Percentiles rank a stretch among this genome's conserved stretches.
Conservation (phyloP, 2,797 vertebrate genomes). For the Ctenochaetus hawaiiensis region DNA sequence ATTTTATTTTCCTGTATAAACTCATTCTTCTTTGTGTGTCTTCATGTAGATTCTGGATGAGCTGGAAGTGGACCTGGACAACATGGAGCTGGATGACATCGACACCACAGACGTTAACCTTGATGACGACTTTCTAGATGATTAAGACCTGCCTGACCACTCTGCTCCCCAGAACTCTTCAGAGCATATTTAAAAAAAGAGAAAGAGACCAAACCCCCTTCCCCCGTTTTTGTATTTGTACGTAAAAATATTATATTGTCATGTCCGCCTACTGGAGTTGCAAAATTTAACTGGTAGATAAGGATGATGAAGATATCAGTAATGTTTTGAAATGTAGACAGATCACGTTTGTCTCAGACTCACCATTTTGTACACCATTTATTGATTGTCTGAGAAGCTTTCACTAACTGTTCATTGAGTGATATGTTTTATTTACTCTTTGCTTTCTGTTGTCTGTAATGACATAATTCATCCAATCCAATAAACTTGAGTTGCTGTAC, state of each 20-base stretch:
- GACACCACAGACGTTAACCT: conserved; percentile 97
- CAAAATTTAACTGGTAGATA: conserved; percentile 40
- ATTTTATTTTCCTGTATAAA: not conserved
- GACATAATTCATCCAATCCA: conserved; percentile 60
- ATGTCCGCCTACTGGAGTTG: conserved; percentile 35
- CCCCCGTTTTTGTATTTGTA: conserved; percentile 80
- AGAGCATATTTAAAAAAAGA: conserved; percentile 78
- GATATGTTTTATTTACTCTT: conserved; percentile 53
- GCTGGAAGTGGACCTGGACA: conserved; percentile 96
- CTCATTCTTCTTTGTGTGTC: not conserved
- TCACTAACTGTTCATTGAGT: conserved; percentile 53
- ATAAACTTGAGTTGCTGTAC: conserved; percentile 79
- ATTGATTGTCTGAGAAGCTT: conserved; percentile 52
- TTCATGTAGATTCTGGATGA: conserved; percentile 83
- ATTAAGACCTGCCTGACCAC: conserved; percentile 80
- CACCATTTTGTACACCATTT: conserved; percentile 72
- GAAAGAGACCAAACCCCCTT: conserved; percentile 81
- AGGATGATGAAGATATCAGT: conserved; percentile 36
- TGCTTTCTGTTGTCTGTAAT: conserved; percentile 63
- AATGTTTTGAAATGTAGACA: conserved; percentile 46
- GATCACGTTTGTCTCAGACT: conserved; percentile 43
- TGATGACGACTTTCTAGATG: conserved; percentile 96
- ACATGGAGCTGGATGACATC: conserved; percentile 97
- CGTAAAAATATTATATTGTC: conserved; percentile 73
- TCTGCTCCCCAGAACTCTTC: conserved; percentile 36